A percentile compares a stretch with the other conserved stretches of the same genome.
Evolutionary conservation across 2,797 vertebrate genomes (phyloP).

Genomic region (Protonibea diacanthus): DNA sequence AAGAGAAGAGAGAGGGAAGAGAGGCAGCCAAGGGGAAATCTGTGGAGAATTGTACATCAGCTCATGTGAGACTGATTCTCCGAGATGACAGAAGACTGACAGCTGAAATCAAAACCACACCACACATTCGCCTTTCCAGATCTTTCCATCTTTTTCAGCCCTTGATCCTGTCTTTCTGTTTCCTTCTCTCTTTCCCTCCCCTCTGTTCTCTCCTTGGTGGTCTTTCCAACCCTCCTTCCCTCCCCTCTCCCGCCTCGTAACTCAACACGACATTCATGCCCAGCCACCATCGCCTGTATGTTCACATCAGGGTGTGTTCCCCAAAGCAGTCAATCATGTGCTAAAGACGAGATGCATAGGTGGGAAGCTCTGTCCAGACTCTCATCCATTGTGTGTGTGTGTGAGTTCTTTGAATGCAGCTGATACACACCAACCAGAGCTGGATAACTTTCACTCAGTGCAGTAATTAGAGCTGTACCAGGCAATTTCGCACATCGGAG

Average conservation of each 20-base stretch:
- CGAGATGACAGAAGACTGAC: slow-evolving; percentile 65
- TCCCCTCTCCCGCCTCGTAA: not conserved
- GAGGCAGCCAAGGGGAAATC: slow-evolving; percentile 38
- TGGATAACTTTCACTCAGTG: slow-evolving; percentile 45
- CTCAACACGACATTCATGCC: slow-evolving; percentile 18
- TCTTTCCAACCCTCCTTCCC: slow-evolving; percentile 17
- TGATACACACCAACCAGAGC: slow-evolving; percentile 23
- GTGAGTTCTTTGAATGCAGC: slow-evolving; percentile 26
- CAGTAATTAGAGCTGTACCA: slow-evolving; percentile 51
- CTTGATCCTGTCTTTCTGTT: slow-evolving; percentile 29
- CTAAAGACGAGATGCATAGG: slow-evolving; percentile 7
- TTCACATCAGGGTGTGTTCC: slow-evolving; percentile 27
- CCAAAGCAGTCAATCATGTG: slow-evolving; percentile 51
- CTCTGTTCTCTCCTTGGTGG: slow-evolving; percentile 51
- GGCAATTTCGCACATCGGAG: slow-evolving; percentile 66
- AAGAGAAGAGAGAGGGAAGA: slow-evolving; percentile 6
- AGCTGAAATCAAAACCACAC: slow-evolving; percentile 71
- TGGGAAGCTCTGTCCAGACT: slow-evolving; percentile 11
- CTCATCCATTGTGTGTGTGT: slow-evolving; percentile 16
- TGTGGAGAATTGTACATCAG: slow-evolving; percentile 50
- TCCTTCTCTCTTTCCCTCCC: slow-evolving; percentile 11
- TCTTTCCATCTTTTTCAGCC: slow-evolving; percentile 51
- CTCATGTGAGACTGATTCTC: slow-evolving; percentile 48
- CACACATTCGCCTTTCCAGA: slow-evolving; percentile 24
- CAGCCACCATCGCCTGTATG: slow-evolving; percentile 7